These are phyloP conservation scores for Zeuzera pyrina DNA, from an alignment of 2,888 invertebrate species.

Conservation along the genomic window DNA sequence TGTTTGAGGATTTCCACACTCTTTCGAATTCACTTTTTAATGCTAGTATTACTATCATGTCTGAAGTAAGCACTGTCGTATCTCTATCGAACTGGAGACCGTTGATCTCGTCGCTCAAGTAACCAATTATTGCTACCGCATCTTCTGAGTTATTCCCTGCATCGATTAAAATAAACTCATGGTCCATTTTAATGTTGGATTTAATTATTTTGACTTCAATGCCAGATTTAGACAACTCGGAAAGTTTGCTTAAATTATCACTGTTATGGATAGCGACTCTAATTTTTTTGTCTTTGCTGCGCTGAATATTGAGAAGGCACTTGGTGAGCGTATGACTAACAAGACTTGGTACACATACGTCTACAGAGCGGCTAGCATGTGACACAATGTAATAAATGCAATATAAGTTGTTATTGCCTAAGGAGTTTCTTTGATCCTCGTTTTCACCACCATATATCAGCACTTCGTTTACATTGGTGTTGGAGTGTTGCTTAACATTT, in stretches of 20 bases:
- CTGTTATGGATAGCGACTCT: slow-evolving; percentile 37
- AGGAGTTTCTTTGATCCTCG: slow-evolving; percentile 24
- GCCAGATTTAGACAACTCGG: slow-evolving; percentile 26
- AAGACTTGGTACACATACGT: slow-evolving; percentile 43
- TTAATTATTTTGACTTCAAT: slow-evolving; percentile 39
- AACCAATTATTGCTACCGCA: slow-evolving; percentile 40
- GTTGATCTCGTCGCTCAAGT: slow-evolving; percentile 33
- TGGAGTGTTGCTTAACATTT: slow-evolving; percentile 13
- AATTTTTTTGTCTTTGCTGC: slow-evolving; percentile 28
- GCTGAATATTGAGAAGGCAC: slow-evolving; percentile 30
- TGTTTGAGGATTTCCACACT: slow-evolving; percentile 38
- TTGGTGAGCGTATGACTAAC: slow-evolving; percentile 34
- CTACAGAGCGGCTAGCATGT: slow-evolving; percentile 34
- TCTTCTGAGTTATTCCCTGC: slow-evolving; percentile 19
- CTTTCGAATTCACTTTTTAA: slow-evolving; percentile 42
- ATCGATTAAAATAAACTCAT: slow-evolving; percentile 47
- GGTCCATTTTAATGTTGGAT: slow-evolving; percentile 29
- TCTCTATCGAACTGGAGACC: slow-evolving; percentile 34
- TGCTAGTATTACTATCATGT: slow-evolving; percentile 24
- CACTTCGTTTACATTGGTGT: slow-evolving; percentile 34
- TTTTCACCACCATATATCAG: slow-evolving; percentile 40
- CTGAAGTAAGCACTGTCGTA: slow-evolving; percentile 39
- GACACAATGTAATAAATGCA: slow-evolving; percentile 40
- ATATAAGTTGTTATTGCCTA: slow-evolving; percentile 37
- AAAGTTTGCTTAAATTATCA: slow-evolving; percentile 22